Percentiles rank a stretch among this genome's conserved stretches.
These are phyloP conservation scores for Disparrhopalites patrizii DNA, from an alignment of 2,888 invertebrate species.

Conservation along the genomic window DNA sequence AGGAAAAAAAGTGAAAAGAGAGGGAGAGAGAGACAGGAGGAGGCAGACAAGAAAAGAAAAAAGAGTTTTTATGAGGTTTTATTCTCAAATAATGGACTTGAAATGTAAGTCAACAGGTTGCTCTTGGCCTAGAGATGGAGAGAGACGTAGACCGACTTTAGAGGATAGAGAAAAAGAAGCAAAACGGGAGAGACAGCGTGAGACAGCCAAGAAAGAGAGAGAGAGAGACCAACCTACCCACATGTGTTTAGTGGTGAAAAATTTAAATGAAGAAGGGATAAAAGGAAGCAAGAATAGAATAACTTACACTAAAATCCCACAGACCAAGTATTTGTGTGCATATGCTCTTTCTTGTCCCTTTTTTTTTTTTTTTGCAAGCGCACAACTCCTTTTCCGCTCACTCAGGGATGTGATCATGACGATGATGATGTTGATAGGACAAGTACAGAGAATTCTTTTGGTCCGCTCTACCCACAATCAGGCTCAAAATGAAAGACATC, in stretches of 20 bases:
- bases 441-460: neutral
- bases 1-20: conserved; percentile 20
- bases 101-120: conserved; percentile 22
- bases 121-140: conserved; percentile 19
- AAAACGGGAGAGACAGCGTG: no score
- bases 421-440: neutral
- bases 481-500: neutral
- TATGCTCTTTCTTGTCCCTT: neutral
- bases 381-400: no score
- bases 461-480: conserved; percentile 9
- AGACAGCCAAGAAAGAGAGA: no score
- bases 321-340: conserved; percentile 1
- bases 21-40: no score
- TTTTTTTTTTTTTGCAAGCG: no score
- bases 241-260: conserved; percentile 16
- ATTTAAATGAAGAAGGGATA: conserved; percentile 17
- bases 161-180: no score
- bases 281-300: neutral
- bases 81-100: conserved; percentile 18
- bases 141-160: no score
- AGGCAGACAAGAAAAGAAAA: no score
- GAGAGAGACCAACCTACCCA: conserved; percentile 17
- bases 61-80: no score
- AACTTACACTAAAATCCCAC: no score
- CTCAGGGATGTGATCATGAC: neutral